Conservation (phyloP, 2,797 vertebrate genomes). For the Macroramphosus scolopax region DNA sequence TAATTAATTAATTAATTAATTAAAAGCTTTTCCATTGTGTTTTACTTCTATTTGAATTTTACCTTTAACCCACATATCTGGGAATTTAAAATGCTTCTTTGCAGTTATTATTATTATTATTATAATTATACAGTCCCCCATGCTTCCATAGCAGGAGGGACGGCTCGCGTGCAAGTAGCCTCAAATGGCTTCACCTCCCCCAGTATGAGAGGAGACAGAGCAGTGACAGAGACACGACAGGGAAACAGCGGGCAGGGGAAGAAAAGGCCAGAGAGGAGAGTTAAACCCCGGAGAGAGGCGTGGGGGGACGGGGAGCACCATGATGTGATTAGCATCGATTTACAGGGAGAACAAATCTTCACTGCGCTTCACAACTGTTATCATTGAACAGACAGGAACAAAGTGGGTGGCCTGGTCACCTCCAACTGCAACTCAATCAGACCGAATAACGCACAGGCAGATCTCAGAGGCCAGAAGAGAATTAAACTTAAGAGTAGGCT, state of each 20-base stretch:
- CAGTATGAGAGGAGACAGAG: conserved; percentile 54
- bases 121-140: too few species aligned
- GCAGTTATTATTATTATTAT: too few species aligned
- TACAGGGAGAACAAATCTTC: conserved; percentile 59
- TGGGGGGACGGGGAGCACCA: conserved; percentile 32
- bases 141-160: too few species aligned
- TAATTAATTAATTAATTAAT: too few species aligned
- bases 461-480: too few species aligned
- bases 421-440: conserved; percentile 44
- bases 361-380: conserved; percentile 48
- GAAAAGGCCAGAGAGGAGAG: conserved; percentile 52
- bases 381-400: conserved; percentile 52
- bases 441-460: conserved; percentile 11
- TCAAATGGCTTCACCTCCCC: conserved; percentile 51
- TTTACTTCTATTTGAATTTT: too few species aligned
- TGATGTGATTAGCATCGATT: conserved; percentile 73
- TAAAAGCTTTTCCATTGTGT: too few species aligned
- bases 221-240: conserved; percentile 19
- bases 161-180: conserved; percentile 49
- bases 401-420: conserved; percentile 57
- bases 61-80: too few species aligned
- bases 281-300: conserved; percentile 59
- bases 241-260: conserved; percentile 48
- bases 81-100: too few species aligned
- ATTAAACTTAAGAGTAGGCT: conserved; percentile 17